Percentiles rank a stretch among this genome's conserved stretches.
Conservation (phyloP, 2,113 vertebrate genomes). For the Jaculus jaculus region DNA sequence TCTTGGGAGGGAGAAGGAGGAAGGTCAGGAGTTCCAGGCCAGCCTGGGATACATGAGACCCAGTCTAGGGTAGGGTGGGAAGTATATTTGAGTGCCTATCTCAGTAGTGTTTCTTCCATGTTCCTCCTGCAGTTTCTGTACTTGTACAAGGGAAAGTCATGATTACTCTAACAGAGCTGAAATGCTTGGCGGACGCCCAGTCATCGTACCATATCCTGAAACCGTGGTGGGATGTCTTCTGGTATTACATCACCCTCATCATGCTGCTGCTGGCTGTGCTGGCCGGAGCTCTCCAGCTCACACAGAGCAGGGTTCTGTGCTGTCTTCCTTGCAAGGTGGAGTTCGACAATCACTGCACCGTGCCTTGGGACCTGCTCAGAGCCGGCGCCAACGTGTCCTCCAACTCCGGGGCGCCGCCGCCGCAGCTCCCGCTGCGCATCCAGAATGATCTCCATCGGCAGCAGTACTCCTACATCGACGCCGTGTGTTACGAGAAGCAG, state of each 20-base stretch:
- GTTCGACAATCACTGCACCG: constrained; percentile 85
- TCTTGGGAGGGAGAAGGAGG: neutral
- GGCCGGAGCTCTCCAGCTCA: constrained; percentile 88
- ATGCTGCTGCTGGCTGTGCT: constrained; percentile 90
- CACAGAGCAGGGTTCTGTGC: constrained; percentile 87
- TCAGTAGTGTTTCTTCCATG: constrained; percentile 29
- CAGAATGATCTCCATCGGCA: constrained; percentile 88
- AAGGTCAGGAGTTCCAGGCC: neutral
- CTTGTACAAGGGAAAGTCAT: constrained; percentile 83
- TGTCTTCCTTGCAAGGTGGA: constrained; percentile 90
- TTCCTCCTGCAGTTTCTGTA: constrained; percentile 79
- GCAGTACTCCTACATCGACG: constrained; percentile 89
- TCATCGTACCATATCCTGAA: constrained; percentile 88
- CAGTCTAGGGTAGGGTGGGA: too few relatives aligned
- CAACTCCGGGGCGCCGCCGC: neutral
- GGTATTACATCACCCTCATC: constrained; percentile 91
- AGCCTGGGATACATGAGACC: neutral
- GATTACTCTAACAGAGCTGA: constrained; percentile 89
- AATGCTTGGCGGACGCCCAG: constrained; percentile 87
- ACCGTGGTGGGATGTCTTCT: constrained; percentile 91
- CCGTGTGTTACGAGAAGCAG: constrained; percentile 88
- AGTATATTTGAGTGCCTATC: neutral
- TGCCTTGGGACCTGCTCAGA: constrained; percentile 85
- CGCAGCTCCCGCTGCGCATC: constrained; percentile 81
- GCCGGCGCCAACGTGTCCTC: constrained; percentile 80